Conservation (phyloP, 2,113 vertebrate genomes). For the Stercorarius parasiticus region DNA sequence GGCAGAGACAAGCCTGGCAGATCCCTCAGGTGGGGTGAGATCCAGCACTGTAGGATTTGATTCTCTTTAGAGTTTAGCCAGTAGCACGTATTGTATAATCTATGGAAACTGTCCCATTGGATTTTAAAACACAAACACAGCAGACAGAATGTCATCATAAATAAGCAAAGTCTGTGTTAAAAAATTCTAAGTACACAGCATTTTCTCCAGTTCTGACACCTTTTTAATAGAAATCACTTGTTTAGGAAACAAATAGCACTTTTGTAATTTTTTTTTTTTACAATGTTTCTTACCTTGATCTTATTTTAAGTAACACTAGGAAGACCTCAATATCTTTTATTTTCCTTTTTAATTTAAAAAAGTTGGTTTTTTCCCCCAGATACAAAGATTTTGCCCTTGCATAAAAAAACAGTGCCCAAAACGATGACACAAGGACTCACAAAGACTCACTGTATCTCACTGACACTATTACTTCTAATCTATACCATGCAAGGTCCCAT, state of each 20-base stretch:
- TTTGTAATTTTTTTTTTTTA: constrained; percentile 83
- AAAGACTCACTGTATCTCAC: constrained; percentile 91
- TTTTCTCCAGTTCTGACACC: constrained; percentile 92
- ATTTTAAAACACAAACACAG: constrained; percentile 75
- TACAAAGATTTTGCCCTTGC: constrained; percentile 85
- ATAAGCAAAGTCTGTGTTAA: constrained; percentile 80
- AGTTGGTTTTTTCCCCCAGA: constrained; percentile 76
- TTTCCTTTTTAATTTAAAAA: constrained; percentile 84
- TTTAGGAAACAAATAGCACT: constrained; percentile 93
- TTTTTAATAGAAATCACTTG: constrained; percentile 91
- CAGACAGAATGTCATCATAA: constrained; percentile 71
- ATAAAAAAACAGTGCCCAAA: constrained; percentile 88
- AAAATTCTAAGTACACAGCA: constrained; percentile 85
- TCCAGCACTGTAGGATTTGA: constrained; percentile 8
- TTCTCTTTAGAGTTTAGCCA: constrained; percentile 29
- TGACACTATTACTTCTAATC: constrained; percentile 85
- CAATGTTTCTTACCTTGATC: constrained; percentile 89
- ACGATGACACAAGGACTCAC: constrained; percentile 90
- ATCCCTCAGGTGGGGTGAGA: neutral
- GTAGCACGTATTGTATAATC: neutral
- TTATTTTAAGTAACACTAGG: constrained; percentile 87
- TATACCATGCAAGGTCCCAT: constrained; percentile 84
- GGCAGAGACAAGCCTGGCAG: constrained; percentile 25
- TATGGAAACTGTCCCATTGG: constrained; percentile 57
- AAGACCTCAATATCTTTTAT: constrained; percentile 86